Evolutionary conservation across 2,888 invertebrate species (phyloP).

Genomic region (Augochlorella aurata): DNA sequence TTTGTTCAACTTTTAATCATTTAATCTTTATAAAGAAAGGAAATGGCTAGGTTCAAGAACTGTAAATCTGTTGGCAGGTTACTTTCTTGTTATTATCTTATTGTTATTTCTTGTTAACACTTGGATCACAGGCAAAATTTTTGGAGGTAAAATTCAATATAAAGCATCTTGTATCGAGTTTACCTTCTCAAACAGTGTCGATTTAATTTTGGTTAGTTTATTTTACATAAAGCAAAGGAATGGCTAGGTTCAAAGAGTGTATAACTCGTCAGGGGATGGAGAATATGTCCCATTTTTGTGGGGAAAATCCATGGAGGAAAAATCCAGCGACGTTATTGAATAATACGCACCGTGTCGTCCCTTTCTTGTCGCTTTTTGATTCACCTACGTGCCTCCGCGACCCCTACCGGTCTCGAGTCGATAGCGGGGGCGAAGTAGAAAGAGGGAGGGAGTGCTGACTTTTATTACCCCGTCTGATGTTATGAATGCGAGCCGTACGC

Average conservation of each 20-base stretch:
- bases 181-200: background rate
- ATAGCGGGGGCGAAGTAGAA: slow-evolving; percentile 43
- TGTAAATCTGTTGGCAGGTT: too few relatives aligned
- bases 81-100: too few relatives aligned
- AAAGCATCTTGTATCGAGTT: background rate
- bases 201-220: background rate
- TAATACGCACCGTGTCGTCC: slow-evolving; percentile 51
- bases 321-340: slow-evolving; percentile 24
- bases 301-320: slow-evolving; percentile 24
- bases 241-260: background rate
- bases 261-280: background rate
- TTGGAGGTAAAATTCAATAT: too few relatives aligned
- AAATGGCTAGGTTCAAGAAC: too few relatives aligned
- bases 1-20: too few relatives aligned
- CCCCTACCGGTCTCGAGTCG: slow-evolving; percentile 54
- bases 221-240: background rate
- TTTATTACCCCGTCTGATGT: slow-evolving; percentile 79
- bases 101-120: too few relatives aligned
- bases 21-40: too few relatives aligned
- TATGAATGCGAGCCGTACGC: slow-evolving; percentile 76
- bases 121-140: too few relatives aligned
- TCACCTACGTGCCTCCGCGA: slow-evolving; percentile 65
- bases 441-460: slow-evolving; percentile 73
- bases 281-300: background rate
- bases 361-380: slow-evolving; percentile 69